Conservation (phyloP, 2,797 vertebrate genomes). For the Rhabdomys pumilio region DNA sequence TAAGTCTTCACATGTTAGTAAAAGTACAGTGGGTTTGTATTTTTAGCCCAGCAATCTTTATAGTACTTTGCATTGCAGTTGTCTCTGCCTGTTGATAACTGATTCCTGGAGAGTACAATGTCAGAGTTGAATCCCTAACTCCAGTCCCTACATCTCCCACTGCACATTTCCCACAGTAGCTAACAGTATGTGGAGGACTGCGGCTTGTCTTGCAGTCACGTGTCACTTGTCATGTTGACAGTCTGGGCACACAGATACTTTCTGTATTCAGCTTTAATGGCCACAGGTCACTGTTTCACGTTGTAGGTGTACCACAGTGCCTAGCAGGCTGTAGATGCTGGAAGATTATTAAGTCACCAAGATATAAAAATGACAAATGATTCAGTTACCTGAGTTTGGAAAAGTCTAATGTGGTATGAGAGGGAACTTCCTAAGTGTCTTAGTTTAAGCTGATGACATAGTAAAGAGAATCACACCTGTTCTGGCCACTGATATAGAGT, state of each 20-base stretch:
- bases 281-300: too few species aligned
- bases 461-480: constrained; percentile 31
- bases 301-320: neutral
- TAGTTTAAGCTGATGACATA: constrained; percentile 35
- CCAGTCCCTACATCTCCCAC: neutral
- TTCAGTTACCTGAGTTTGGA: neutral
- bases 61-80: neutral
- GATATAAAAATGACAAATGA: neutral
- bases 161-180: neutral
- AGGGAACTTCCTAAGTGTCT: constrained; percentile 27
- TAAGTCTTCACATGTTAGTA: neutral
- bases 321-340: neutral
- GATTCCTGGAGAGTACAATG: neutral
- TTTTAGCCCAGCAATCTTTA: neutral
- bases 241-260: neutral
- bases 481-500: neutral
- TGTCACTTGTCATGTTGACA: neutral
- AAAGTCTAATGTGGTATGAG: neutral
- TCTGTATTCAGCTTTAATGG: neutral
- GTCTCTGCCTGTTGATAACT: neutral
- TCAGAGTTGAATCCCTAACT: neutral
- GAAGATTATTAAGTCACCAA: neutral
- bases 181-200: neutral
- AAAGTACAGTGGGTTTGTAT: neutral
- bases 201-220: neutral